Conservation (phyloP, 2,888 invertebrate genomes). For the Cyclophora punctaria region DNA sequence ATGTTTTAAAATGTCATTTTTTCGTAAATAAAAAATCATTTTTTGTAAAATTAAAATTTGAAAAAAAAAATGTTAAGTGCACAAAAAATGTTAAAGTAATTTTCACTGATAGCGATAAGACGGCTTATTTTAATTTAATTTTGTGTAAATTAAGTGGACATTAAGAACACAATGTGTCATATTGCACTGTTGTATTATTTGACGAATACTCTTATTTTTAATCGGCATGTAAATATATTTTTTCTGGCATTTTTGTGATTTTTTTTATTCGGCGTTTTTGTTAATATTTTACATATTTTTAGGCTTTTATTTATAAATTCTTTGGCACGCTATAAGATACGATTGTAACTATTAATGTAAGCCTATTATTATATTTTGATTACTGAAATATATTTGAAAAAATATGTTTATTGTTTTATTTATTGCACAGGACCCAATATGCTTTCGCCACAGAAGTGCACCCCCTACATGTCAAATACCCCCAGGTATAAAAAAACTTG, state of each 20-base stretch:
- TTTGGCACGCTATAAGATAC: constrained; percentile 58
- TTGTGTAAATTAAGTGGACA: constrained; percentile 20
- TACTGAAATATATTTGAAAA: constrained; percentile 75
- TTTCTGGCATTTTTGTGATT: constrained; percentile 22
- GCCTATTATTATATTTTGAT: constrained; percentile 76
- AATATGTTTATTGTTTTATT: constrained; percentile 26
- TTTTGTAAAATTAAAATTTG: constrained; percentile 19
- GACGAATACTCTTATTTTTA: constrained; percentile 47
- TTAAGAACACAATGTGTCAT: constrained; percentile 56
- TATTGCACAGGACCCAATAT: background rate
- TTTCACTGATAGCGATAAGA: constrained; percentile 39
- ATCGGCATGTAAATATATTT: constrained; percentile 44
- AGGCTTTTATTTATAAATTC: constrained; percentile 7
- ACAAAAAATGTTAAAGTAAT: constrained; percentile 41
- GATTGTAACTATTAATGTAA: constrained; percentile 73
- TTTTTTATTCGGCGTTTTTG: too few relatives aligned
- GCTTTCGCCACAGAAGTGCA: too few relatives aligned
- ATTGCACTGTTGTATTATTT: constrained; percentile 56
- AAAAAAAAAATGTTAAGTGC: constrained; percentile 38
- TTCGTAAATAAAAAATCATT: constrained; percentile 18
- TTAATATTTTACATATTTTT: too few relatives aligned
- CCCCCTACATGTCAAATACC: too few relatives aligned
- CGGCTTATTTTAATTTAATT: constrained; percentile 21
- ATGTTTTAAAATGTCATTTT: background rate
- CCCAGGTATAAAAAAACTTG: too few relatives aligned